Evolutionary conservation across 1,140 invertebrate genomes (phyloP).

Genomic region (Drosophila kurseongensis): DNA sequence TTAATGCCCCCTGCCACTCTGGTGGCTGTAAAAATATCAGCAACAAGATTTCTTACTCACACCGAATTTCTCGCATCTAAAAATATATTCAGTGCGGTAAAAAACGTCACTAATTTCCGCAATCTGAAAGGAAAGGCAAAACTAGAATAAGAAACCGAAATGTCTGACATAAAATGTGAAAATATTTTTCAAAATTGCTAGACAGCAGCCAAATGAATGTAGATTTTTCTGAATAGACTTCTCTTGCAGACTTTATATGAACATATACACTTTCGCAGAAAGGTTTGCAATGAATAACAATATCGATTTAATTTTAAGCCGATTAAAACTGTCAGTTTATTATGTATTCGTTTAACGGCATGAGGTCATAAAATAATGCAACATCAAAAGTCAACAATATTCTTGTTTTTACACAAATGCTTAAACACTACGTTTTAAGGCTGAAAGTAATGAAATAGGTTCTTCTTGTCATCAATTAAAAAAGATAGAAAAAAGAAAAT

Average conservation of each 20-base stretch:
- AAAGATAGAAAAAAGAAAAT: background rate
- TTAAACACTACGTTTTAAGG: too few relatives aligned
- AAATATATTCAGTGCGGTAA: constrained; percentile 54
- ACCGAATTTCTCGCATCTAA: constrained; percentile 52
- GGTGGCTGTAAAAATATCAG: constrained; percentile 41
- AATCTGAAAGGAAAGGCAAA: constrained; percentile 5
- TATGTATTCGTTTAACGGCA: constrained; percentile 2
- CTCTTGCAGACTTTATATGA: constrained; percentile 8
- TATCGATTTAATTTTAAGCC: constrained; percentile 17
- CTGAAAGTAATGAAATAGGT: background rate
- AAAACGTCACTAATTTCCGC: constrained; percentile 73
- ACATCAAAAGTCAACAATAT: too few relatives aligned
- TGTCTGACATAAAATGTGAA: constrained; percentile 31
- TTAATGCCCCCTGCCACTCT: constrained; percentile 14
- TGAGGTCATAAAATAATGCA: background rate
- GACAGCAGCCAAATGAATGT: constrained; percentile 26
- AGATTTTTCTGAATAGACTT: constrained; percentile 41
- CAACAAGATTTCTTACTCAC: constrained; percentile 39
- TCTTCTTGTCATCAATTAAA: constrained; percentile 5
- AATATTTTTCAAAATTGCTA: constrained; percentile 28
- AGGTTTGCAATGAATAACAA: constrained; percentile 5
- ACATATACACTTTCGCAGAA: constrained; percentile 2
- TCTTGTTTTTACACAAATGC: too few relatives aligned
- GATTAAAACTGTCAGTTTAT: constrained; percentile 27
- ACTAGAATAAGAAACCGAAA: constrained; percentile 4